These are phyloP conservation scores for Corythucha ciliata DNA, from an alignment of 2,888 invertebrate genomes.

Conservation along the genomic window DNA sequence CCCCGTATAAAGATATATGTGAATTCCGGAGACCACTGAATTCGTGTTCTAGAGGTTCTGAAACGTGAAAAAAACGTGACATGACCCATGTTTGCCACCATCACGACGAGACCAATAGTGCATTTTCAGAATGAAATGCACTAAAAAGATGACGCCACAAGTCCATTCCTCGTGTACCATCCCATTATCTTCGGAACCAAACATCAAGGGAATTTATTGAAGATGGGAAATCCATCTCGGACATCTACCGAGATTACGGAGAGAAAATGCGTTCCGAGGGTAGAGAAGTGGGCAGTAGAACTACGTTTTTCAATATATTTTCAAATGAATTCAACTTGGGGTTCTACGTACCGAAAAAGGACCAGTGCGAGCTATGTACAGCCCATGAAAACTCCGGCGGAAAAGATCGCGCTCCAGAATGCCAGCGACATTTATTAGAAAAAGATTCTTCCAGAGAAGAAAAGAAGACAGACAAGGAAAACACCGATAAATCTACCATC, in stretches of 20 bases:
- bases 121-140: too few species aligned
- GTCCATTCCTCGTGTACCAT: constrained; percentile 13
- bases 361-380: constrained; percentile 10
- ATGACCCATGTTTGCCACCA: too few species aligned
- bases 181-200: constrained; percentile 27
- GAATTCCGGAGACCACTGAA: too few species aligned
- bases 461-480: constrained; percentile 1
- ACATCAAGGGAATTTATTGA: constrained; percentile 5
- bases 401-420: not conserved
- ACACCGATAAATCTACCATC: constrained; percentile 4
- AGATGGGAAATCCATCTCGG: constrained; percentile 4
- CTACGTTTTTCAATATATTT: constrained; percentile 7
- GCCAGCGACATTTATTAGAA: not conserved
- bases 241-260: constrained; percentile 12
- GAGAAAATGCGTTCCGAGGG: not conserved
- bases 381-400: constrained; percentile 5
- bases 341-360: constrained; percentile 11
- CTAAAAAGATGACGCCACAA: constrained; percentile 6
- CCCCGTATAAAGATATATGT: too few species aligned
- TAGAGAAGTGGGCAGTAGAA: not conserved
- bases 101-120: too few species aligned
- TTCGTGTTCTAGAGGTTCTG: too few species aligned
- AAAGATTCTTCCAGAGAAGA: not conserved
- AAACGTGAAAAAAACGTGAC: too few species aligned
- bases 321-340: constrained; percentile 10